These are phyloP conservation scores for Australoheros scitulus DNA, from an alignment of 2,113 vertebrate species.

Conservation along the genomic window DNA sequence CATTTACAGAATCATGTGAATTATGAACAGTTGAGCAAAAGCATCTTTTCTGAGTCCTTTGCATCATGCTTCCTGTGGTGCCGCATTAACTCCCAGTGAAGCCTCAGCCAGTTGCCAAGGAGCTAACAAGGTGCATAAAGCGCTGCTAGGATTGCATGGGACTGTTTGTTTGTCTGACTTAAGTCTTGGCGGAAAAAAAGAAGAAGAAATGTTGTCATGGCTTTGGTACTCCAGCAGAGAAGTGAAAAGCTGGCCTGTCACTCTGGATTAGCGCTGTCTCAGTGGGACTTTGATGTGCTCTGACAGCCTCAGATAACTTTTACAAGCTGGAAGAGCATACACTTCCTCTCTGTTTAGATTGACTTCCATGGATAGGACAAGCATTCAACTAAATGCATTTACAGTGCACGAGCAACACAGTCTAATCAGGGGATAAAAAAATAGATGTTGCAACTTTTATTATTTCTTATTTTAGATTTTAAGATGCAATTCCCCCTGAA, in stretches of 20 bases:
- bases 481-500: neutral
- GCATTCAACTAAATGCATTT: neutral
- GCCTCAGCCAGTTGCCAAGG: constrained; percentile 10
- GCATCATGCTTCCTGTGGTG: constrained; percentile 11
- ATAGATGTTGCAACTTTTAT: neutral
- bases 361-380: constrained; percentile 30
- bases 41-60: neutral
- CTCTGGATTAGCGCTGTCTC: constrained; percentile 70
- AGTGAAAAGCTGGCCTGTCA: constrained; percentile 66
- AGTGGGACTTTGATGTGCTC: constrained; percentile 64
- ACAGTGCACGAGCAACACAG: neutral
- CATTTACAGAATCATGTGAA: neutral
- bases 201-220: constrained; percentile 55
- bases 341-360: constrained; percentile 63
- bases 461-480: neutral
- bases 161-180: constrained; percentile 65
- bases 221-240: constrained; percentile 47
- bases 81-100: neutral
- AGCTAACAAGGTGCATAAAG: constrained; percentile 19
- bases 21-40: neutral
- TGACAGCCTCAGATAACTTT: constrained; percentile 64
- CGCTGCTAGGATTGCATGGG: constrained; percentile 28
- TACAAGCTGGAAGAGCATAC: constrained; percentile 53
- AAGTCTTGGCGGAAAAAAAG: neutral
- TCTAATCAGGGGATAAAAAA: neutral